Base-by-base conservation (phyloP, 2,113 vertebrate species). In the Epinephelus lanceolatus region DNA sequence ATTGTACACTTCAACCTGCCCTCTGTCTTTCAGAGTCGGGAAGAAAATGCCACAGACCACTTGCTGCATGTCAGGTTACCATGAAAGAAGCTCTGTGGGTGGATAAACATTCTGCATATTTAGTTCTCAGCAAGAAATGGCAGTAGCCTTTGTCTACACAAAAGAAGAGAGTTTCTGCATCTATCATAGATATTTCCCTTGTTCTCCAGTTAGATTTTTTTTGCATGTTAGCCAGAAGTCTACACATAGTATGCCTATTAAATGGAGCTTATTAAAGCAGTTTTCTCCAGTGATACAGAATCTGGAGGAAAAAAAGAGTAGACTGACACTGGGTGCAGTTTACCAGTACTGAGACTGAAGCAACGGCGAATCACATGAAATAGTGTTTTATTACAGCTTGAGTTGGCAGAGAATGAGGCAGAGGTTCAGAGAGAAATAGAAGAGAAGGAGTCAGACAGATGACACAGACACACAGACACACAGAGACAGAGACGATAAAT, bases 41-140 rank as follows among this genome's bases (percentile, higher is more conserved):
- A 78, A 66, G 73, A 86, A 91, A 91, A 91, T 88, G 80, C 76
- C 84, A 90, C 33, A 51, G 77, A 79, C 65, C 66, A 66, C 83
- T 86, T 73, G 73, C 62, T 74, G 69, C 71, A 80, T 71, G 87
- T 86, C 81, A 80, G 60, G 72, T 80, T 82, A 65, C 23, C 40
- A 37, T 78, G 17, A 82, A 62, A 80, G 23, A 80, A 79, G 1
- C 57, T 33, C n/a, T 63, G 77, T 87, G 76, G 90, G 84, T 59
- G 72, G 80, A 87, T 78, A 78, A 85, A 82, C 51, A 84, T 75
- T 78, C 51, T 53, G 23, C 74, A 45, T 77, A 55, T 78, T 84
- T 68, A 65, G 69, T 52, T 88, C 40, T 70, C 70, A 40, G 76
- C 49, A 52, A 63, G 60, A 59, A 84, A 75, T 52, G 25, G 33